phyloP scores from a whole-genome alignment of 2,113 vertebrate genomes.

The Erinaceus europaeus region DNA sequence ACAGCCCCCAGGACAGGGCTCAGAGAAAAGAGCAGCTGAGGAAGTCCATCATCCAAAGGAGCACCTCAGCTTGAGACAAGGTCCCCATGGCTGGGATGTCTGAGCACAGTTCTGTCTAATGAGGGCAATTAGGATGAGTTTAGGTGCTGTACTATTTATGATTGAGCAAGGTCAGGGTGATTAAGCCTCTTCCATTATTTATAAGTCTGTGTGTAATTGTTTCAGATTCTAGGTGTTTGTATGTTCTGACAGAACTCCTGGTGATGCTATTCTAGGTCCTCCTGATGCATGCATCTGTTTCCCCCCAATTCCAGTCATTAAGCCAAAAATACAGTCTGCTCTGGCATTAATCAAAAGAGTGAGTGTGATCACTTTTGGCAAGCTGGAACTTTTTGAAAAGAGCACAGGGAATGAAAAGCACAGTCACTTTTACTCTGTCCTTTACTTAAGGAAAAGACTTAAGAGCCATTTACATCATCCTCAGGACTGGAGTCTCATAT shows the following conservation, averaged over 20 bases:
- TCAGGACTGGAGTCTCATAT: constrained; percentile 55
- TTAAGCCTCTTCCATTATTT: constrained; percentile 73
- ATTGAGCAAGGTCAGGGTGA: constrained; percentile 72
- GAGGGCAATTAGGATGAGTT: constrained; percentile 56
- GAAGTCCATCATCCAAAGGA: too few relatives aligned
- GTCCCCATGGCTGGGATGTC: neutral
- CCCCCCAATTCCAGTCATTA: constrained; percentile 38
- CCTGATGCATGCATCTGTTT: constrained; percentile 49
- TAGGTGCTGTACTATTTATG: constrained; percentile 48
- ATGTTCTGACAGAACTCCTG: constrained; percentile 43
- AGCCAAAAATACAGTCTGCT: constrained; percentile 55
- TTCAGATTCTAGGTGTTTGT: constrained; percentile 54
- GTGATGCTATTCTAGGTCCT: constrained; percentile 56
- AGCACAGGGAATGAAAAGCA: constrained; percentile 32
- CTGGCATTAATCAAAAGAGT: constrained; percentile 68
- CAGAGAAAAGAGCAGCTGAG: too few relatives aligned
- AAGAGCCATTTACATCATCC: constrained; percentile 51
- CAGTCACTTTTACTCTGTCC: constrained; percentile 2
- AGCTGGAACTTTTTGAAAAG: neutral
- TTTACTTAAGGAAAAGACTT: constrained; percentile 54
- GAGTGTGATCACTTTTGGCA: constrained; percentile 49
- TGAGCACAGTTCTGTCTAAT: constrained; percentile 50
- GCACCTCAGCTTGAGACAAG: neutral
- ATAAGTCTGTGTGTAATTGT: constrained; percentile 63
- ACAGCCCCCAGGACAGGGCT: too few relatives aligned